Conservation (phyloP, 1,140 invertebrate species). For the Ectropis grisescens region DNA sequence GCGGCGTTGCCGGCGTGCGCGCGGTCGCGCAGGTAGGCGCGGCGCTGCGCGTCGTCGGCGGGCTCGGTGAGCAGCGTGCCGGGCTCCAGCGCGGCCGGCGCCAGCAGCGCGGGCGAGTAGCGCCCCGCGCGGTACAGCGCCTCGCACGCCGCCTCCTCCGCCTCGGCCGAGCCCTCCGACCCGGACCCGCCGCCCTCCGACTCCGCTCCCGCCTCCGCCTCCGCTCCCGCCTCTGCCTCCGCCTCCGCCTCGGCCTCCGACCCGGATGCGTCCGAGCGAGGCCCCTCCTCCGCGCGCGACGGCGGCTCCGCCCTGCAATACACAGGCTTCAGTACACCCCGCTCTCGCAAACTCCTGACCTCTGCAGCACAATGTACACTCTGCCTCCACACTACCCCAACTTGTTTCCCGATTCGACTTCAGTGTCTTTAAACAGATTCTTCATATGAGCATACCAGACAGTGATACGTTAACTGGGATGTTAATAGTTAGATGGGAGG, state of each 20-base stretch:
- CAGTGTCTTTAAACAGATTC: no score
- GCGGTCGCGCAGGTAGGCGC: slow-evolving; percentile 80
- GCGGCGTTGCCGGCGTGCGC: slow-evolving; percentile 15
- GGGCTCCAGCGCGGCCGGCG: slow-evolving; percentile 80
- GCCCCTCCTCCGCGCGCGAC: slow-evolving; percentile 5
- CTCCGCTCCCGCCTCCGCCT: slow-evolving; percentile 1
- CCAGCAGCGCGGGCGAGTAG: slow-evolving; percentile 87
- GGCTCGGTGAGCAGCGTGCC: slow-evolving; percentile 85
- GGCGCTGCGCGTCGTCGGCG: slow-evolving; percentile 82
- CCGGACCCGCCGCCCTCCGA: neutral
- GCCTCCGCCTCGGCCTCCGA: slow-evolving; percentile 1
- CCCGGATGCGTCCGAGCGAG: neutral
- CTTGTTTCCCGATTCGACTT: no score
- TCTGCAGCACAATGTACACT: no score
- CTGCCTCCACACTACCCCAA: no score
- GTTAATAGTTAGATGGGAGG: no score
- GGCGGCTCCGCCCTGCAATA: slow-evolving; percentile 3
- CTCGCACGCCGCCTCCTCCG: slow-evolving; percentile 22
- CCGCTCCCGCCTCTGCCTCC: slow-evolving; percentile 1
- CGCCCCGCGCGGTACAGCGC: slow-evolving; percentile 80
- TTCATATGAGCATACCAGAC: no score
- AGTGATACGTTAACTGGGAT: no score
- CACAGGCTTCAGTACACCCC: no score
- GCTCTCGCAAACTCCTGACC: no score
- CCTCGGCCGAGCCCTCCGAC: neutral